Percentiles rank a stretch among this genome's conserved stretches.
These are phyloP conservation scores for Zaprionus gabonicus DNA, from an alignment of 1,140 invertebrate genomes.

Conservation along the genomic window DNA sequence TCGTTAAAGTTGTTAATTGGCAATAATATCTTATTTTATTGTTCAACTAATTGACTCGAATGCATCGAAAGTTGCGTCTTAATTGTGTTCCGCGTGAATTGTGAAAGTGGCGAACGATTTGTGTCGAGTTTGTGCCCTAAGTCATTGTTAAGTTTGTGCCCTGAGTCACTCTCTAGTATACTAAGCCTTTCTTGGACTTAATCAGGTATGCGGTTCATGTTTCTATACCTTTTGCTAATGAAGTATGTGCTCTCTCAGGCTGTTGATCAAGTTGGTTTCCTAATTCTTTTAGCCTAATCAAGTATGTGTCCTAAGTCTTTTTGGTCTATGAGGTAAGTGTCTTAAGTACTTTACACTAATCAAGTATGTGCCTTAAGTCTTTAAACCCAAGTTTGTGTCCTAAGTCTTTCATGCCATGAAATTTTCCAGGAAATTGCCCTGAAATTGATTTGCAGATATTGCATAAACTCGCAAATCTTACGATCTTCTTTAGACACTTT, in stretches of 20 bases:
- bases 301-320: not conserved
- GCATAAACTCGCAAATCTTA: constrained; percentile 45
- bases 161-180: constrained; percentile 61
- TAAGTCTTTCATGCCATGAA: constrained; percentile 55
- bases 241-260: too few relatives aligned
- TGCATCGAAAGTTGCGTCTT: constrained; percentile 13
- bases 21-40: constrained; percentile 76
- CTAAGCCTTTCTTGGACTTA: constrained; percentile 48
- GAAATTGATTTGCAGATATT: constrained; percentile 42
- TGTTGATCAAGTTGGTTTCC: not conserved
- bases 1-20: constrained; percentile 65
- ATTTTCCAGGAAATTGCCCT: constrained; percentile 60
- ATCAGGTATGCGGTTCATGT: not conserved
- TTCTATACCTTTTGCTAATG: too few relatives aligned
- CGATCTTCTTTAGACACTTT: constrained; percentile 67
- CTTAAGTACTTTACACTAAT: not conserved
- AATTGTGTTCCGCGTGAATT: not conserved
- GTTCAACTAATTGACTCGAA: constrained; percentile 47
- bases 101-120: constrained; percentile 36
- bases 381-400: constrained; percentile 58
- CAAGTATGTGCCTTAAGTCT: not conserved
- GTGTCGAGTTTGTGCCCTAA: constrained; percentile 37
- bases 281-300: not conserved
- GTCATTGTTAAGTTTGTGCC: constrained; percentile 55
- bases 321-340: too few relatives aligned